phyloP scores from a whole-genome alignment of 37 sponge, comb jelly and placozoan genomes.

The Aplysina aerophoba region DNA sequence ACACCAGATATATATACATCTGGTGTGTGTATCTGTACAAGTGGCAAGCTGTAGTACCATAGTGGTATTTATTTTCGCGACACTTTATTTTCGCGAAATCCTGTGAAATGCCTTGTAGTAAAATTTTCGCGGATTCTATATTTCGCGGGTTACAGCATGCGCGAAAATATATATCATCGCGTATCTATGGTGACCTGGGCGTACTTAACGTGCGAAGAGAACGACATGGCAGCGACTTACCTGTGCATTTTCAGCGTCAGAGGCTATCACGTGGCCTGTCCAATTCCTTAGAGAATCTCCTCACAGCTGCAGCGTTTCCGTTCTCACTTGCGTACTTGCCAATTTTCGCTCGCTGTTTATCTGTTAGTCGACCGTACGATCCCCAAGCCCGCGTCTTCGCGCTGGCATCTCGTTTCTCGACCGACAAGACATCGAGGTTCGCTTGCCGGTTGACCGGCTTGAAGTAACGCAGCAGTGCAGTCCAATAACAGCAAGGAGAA shows the following conservation, averaged over 20 bases:
- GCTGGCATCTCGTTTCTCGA: too few species aligned
- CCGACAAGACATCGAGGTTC: too few species aligned
- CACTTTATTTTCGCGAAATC: slow-evolving; percentile 16
- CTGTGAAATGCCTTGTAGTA: not conserved
- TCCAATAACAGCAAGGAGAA: too few species aligned
- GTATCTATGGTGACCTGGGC: not conserved
- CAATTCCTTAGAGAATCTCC: not conserved
- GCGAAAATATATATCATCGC: slow-evolving; percentile 13
- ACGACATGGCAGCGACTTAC: slow-evolving; percentile 31
- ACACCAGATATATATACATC: too few species aligned
- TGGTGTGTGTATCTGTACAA: too few species aligned
- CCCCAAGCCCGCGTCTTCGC: too few species aligned
- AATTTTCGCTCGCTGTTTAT: slow-evolving; percentile 25
- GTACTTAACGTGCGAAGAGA: not conserved
- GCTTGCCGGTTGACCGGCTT: too few species aligned
- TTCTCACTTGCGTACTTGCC: not conserved
- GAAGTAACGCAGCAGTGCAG: too few species aligned
- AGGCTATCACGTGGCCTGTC: slow-evolving; percentile 28
- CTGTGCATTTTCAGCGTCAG: slow-evolving; percentile 28
- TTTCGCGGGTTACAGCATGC: slow-evolving; percentile 16
- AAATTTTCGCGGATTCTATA: slow-evolving; percentile 10
- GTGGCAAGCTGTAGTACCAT: too few species aligned
- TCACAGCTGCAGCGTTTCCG: not conserved
- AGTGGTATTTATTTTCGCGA: slow-evolving; percentile 21
- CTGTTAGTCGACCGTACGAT: too few species aligned